Evolutionary conservation across 2,113 vertebrate species (phyloP).

Genomic region (Argyrosomus japonicus): DNA sequence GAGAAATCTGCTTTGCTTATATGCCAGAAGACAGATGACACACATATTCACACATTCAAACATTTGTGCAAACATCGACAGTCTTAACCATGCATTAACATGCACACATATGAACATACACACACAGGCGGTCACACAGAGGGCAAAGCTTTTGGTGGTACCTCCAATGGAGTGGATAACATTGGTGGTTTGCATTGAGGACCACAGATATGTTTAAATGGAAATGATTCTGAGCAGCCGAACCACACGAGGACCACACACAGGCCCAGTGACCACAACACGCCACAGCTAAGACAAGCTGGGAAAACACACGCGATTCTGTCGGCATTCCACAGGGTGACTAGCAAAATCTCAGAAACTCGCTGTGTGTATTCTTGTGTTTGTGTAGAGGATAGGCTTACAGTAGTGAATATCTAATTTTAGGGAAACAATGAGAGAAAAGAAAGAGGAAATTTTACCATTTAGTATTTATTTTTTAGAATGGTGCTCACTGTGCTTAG

Average conservation of each 20-base stretch:
- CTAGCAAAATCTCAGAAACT: constrained; percentile 41
- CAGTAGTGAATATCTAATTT: constrained; percentile 34
- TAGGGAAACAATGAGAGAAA: constrained; percentile 1
- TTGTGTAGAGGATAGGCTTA: constrained; percentile 54
- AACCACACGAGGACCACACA: constrained; percentile 81
- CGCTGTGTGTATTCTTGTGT: constrained; percentile 39
- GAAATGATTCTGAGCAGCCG: constrained; percentile 75
- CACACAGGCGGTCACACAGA: constrained; percentile 55
- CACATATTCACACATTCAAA: constrained; percentile 48
- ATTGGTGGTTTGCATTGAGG: constrained; percentile 71
- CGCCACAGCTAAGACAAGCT: constrained; percentile 71
- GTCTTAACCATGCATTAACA: constrained; percentile 28
- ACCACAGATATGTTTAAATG: constrained; percentile 79
- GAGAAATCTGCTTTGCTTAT: constrained; percentile 54
- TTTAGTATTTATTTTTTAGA: constrained; percentile 7
- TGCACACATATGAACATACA: constrained; percentile 20
- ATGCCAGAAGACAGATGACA: constrained; percentile 58
- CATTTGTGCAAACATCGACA: constrained; percentile 28
- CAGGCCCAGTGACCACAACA: constrained; percentile 75
- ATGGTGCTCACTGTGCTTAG: neutral
- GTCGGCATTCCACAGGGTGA: constrained; percentile 51
- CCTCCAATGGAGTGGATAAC: constrained; percentile 72
- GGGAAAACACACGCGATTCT: constrained; percentile 74
- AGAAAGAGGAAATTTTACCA: neutral
- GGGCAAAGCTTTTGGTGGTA: constrained; percentile 67